Base-by-base conservation (phyloP, 2,797 vertebrate genomes). In the Sebastes vulpes region DNA sequence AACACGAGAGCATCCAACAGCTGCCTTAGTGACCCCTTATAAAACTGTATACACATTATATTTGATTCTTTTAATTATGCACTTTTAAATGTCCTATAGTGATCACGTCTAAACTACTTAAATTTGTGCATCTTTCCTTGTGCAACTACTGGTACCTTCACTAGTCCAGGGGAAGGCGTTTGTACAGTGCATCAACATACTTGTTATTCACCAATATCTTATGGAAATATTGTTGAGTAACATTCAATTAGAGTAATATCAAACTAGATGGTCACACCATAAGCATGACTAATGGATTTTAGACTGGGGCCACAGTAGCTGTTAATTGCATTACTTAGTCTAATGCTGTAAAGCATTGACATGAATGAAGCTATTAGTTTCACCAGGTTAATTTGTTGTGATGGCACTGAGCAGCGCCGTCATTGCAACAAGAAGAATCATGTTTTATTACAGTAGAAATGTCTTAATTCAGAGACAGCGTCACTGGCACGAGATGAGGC, bases 271-370 rank as follows among this genome's bases (percentile, higher is more conserved):
- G 38, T 67, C 61, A 48, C 65, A 77, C 59, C 57, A 75, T 66
- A 87, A 79, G 63, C 58, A 61, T 86, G 35, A 75, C 73, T 64
- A 82, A 89, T 88, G 67, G 73, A 65, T 66, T 85, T 72, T 67
- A 72, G 56, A 83, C 70, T 57, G n/a, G 35, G 77, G 77, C 75
- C 77, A 81, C 61, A 65, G 61, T 65, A 69, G 46, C 63, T 75
- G 79, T 81, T 88, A 81, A 83, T 81, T 79, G 50, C 77, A 88
- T 88, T 79, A 81, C 46, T 77, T 85, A 74, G 63, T 66, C 53
- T 82, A 75, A 85, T 87, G 70, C 69, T 72, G 54, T 77, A 83
- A 83, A 82, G 60, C 82, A 66, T 6, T 83, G 80, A 87, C 73
- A 82, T 84, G 68, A 85, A 80, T 82, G 35, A 77, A 65, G 79